Evolutionary conservation across 2,888 invertebrate genomes (phyloP).

Genomic region (Epicampocera succincta): DNA sequence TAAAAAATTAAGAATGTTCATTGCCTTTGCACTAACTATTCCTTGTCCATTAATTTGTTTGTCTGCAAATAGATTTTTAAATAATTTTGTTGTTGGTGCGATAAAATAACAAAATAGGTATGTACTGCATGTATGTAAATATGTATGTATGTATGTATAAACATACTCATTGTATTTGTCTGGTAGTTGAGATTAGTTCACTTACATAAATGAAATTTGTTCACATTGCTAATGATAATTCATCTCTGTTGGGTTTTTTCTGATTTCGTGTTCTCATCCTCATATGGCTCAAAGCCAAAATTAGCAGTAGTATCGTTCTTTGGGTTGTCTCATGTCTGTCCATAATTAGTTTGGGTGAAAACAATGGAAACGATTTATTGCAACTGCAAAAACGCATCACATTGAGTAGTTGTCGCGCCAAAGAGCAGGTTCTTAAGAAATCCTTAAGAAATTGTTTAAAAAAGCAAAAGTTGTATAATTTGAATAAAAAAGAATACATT

Average conservation of each 20-base stretch:
- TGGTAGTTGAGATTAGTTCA: slow-evolving; percentile 26
- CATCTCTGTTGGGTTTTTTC: slow-evolving; percentile 8
- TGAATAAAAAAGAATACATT: slow-evolving; percentile 37
- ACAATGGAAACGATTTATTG: slow-evolving; percentile 51
- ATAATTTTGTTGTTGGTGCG: slow-evolving; percentile 9
- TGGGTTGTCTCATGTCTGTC: slow-evolving; percentile 1
- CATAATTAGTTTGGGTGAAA: slow-evolving; percentile 24
- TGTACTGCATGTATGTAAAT: too few species aligned
- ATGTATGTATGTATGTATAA: not conserved
- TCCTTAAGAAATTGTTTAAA: slow-evolving; percentile 14
- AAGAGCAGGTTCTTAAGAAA: slow-evolving; percentile 44
- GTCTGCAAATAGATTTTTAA: slow-evolving; percentile 45
- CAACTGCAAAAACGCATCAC: slow-evolving; percentile 16
- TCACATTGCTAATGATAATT: slow-evolving; percentile 52
- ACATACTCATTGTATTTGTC: slow-evolving; percentile 1
- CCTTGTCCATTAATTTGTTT: not conserved
- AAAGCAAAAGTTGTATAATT: slow-evolving; percentile 68
- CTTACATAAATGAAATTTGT: slow-evolving; percentile 50
- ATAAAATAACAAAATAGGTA: slow-evolving; percentile 1
- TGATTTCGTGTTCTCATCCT: slow-evolving; percentile 31
- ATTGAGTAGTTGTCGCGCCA: slow-evolving; percentile 42
- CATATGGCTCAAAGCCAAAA: slow-evolving; percentile 67
- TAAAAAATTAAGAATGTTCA: too few species aligned
- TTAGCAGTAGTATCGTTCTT: slow-evolving; percentile 41
- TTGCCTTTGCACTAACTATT: too few species aligned